phyloP scores from a whole-genome alignment of 1,140 invertebrate species.

The Phymorhynchus buccinoides region DNA sequence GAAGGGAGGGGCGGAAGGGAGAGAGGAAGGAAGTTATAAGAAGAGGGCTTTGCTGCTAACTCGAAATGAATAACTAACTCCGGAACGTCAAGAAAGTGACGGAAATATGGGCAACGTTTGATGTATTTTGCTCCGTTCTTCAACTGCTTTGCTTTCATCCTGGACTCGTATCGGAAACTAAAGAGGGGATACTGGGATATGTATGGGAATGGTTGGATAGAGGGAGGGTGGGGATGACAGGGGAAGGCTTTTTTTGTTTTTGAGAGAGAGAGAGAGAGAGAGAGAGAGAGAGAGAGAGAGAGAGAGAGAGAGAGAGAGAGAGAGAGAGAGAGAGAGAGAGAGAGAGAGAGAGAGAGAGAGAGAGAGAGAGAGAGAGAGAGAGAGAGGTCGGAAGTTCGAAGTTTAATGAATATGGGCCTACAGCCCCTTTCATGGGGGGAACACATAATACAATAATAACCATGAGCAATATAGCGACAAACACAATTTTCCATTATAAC shows the following conservation, averaged over 20 bases:
- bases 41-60: too few species aligned
- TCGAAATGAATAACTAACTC: neutral
- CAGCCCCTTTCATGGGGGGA: too few species aligned
- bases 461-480: too few species aligned
- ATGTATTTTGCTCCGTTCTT: neutral
- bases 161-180: too few species aligned
- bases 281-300: neutral
- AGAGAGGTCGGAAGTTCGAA: neutral
- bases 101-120: neutral
- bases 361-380: neutral
- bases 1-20: too few species aligned
- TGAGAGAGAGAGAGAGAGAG: neutral
- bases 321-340: neutral
- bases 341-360: neutral
- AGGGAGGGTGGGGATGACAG: neutral
- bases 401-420: too few species aligned
- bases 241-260: neutral
- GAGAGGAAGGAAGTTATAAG: too few species aligned
- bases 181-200: neutral
- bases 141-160: neutral
- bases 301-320: neutral
- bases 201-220: neutral
- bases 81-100: neutral
- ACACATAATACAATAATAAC: too few species aligned
- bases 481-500: too few species aligned